Evolutionary conservation across 2,888 invertebrate genomes (phyloP), one percentile per base, ranked within the genome.

Genomic region (Argyresthia albistria): DNA sequence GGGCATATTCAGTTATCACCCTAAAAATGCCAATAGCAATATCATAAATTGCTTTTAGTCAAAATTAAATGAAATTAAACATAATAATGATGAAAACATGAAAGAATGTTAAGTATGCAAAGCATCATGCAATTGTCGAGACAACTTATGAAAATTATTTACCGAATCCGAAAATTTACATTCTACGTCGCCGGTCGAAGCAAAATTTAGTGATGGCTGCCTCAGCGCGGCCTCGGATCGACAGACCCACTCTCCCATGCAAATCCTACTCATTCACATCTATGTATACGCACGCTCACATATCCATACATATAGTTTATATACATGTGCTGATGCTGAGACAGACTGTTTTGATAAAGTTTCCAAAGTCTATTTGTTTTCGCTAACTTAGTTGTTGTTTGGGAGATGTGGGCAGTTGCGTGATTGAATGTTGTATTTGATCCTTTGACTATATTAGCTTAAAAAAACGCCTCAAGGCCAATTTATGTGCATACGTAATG

Each of bases 221-320:
- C 50, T 35, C 55, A 57, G 56, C 55, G 45, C 43, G 50, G 25
- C 43, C 50, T 51, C 50, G 51, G 35, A 54, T 54, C 51, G 53
- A 57, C 50, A 50, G 56, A 46, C 52, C 50, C 52, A 52, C 54
- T 49, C 52, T 48, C 39, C 51, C 53, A 59, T 57, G 56, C 55
- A 59, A 56, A 58, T 58, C 35, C 35, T 25, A 11, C 25, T 25
- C 25, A 25, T 11, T 11, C n/a, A 10, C 39, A 3, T 39, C 39
- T 8, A 39, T 39, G 2, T 8, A 39, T 11, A 39, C 39, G n/a
- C 39, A 39, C 4, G 7, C n/a, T 3, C 39, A 39, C n/a, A 39
- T 8, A 39, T n/a, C 2, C 39, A 39, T n/a, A 11, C 39, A 11
- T n/a, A n/a, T 11, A 37, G 42, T 2, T 39, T 11, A 39, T 39